These are phyloP conservation scores for Tenthredo amoena DNA, from an alignment of 2,888 invertebrate species.

Conservation along the genomic window DNA sequence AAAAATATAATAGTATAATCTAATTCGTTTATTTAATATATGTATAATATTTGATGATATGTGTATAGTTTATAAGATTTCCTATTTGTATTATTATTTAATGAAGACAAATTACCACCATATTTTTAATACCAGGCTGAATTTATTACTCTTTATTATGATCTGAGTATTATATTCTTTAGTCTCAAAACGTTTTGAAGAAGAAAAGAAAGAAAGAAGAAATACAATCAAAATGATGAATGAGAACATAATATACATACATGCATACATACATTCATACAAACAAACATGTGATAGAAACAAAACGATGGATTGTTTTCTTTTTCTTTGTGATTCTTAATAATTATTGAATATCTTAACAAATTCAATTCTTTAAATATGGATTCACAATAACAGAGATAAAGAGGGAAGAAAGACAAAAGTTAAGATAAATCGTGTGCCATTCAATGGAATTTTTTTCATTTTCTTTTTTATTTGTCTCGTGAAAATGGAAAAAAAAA, in stretches of 20 bases:
- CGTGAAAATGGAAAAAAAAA: not conserved
- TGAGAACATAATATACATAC: conserved; percentile 14
- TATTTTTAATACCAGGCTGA: conserved; percentile 64
- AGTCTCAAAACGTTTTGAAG: conserved; percentile 10
- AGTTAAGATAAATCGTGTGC: conserved; percentile 25
- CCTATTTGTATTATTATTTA: conserved; percentile 63
- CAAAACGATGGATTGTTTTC: conserved; percentile 24
- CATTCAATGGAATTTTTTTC: conserved; percentile 13
- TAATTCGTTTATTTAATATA: conserved; percentile 62
- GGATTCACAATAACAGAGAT: not conserved
- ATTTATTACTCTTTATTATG: conserved; percentile 58
- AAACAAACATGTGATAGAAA: conserved; percentile 28
- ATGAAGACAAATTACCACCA: conserved; percentile 53
- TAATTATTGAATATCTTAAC: not conserved
- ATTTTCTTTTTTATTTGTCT: not conserved
- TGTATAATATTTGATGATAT: conserved; percentile 54
- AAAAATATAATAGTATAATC: conserved; percentile 57
- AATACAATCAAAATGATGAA: not conserved
- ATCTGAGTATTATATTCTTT: conserved; percentile 63
- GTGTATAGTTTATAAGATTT: conserved; percentile 60
- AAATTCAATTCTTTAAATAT: not conserved
- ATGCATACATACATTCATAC: conserved; percentile 25
- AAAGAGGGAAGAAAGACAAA: not conserved
- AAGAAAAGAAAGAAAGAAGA: not conserved
- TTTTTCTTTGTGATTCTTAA: conserved; percentile 9